These are phyloP conservation scores for Aplysina aerophoba DNA, from an alignment of 37 sponge, comb jelly and placozoan genomes.

Conservation along the genomic window DNA sequence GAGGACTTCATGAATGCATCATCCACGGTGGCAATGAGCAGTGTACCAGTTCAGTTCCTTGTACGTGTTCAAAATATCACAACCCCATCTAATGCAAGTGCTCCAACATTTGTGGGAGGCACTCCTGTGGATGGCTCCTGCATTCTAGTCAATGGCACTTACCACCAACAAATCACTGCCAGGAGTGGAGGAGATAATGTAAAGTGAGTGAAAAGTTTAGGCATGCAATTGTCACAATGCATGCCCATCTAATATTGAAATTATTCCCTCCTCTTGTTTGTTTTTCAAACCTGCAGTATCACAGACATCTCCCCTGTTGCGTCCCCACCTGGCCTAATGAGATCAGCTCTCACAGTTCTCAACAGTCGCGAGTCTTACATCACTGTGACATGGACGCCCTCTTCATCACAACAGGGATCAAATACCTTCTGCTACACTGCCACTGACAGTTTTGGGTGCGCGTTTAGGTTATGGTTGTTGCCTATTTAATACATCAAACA, in stretches of 20 bases:
- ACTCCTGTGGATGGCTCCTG: conserved; percentile 39
- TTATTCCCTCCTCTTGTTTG: no score
- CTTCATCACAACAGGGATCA: conserved; percentile 10
- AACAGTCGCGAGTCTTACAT: conserved; percentile 3
- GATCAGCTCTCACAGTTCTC: not conserved
- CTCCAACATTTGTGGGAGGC: not conserved
- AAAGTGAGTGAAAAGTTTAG: conserved; percentile 8
- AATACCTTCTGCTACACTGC: conserved; percentile 42
- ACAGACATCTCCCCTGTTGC: conserved; percentile 25
- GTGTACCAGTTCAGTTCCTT: conserved; percentile 32
- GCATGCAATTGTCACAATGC: no score
- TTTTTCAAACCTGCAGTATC: conserved; percentile 19
- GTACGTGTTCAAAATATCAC: conserved; percentile 33
- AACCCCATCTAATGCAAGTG: not conserved
- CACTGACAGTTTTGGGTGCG: conserved; percentile 19
- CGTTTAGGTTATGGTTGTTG: no score
- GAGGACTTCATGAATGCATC: conserved; percentile 14
- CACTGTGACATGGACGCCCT: conserved; percentile 39
- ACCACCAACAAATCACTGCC: conserved; percentile 5
- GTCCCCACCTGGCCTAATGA: conserved; percentile 32
- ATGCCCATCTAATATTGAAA: no score
- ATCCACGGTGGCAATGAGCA: conserved; percentile 13
- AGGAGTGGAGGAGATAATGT: not conserved
- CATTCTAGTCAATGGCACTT: conserved; percentile 32
- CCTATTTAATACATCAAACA: no score